Evolutionary conservation across 2,888 invertebrate species (phyloP), one percentile per base, ranked within the genome.

Genomic region (Hypolimnas misippus): DNA sequence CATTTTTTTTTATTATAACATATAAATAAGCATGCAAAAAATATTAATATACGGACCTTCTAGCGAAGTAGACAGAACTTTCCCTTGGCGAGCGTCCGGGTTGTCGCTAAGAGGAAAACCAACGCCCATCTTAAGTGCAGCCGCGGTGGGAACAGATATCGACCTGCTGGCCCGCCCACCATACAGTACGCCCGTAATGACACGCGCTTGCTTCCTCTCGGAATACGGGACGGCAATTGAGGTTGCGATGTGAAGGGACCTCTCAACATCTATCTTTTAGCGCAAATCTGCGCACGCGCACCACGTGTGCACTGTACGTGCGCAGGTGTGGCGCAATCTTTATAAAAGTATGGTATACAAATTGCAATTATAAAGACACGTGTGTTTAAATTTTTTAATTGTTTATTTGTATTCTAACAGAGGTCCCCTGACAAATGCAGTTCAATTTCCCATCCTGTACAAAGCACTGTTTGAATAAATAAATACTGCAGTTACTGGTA

Each of bases 71-170:
- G 94, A 94, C 62, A 94, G 79, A 42, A 94, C 93, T 77, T 96
- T 94, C 70, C 95, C 94, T 69, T 94, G 94, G 84, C 95, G 95
- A 74, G 95, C 95, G 89, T 95, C 95, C 62, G 95, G 94, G 73
- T 95, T 92, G 87, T 95, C 95, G 77, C 94, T 94, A 77, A 96
- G 91, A 71, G 96, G 96, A 92, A 96, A 96, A 68, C 96, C 96
- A 71, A 96, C 96, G 70, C 96, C 96, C 96, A 96, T 96, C 93
- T 97, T 97, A 70, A 96, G 92, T 62, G 96, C 96, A 55, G 96
- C 96, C 70, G 96, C 96, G 56, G 96, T 96, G 60, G 96, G 96
- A 63, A 94, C 94, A 69, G 96, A 95, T 78, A 96, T 96, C 78
- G 95, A 94, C 86, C 96, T 92, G 86, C 79, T 82, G 81, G 82